Conservation (phyloP, 92 coral and sea anemone species). For the Porites lobata region DNA sequence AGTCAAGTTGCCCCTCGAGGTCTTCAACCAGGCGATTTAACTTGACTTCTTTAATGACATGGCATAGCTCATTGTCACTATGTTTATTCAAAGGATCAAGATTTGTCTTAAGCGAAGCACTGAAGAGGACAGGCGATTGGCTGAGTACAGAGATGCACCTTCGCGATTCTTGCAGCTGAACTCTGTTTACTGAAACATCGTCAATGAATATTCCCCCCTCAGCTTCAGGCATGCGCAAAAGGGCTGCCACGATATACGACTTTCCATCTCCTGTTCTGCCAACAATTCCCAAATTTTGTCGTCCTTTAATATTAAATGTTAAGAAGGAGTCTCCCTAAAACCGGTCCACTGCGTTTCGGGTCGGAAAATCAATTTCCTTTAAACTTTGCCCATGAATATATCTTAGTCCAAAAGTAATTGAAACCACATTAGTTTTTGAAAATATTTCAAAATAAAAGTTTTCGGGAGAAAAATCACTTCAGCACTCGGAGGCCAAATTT, state of each 20-base stretch:
- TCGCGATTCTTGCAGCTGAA: not conserved
- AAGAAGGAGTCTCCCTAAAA: no score
- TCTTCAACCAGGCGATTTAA: not conserved
- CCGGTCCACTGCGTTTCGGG: no score
- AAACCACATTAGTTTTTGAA: no score
- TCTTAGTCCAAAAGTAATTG: no score
- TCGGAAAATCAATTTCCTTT: no score
- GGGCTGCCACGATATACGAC: not conserved
- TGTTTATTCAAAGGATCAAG: not conserved
- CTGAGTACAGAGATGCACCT: constrained; percentile 4
- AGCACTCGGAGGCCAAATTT: no score
- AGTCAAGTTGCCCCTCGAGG: constrained; percentile 1
- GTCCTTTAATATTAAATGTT: not conserved
- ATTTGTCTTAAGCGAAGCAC: not conserved
- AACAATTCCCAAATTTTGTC: not conserved
- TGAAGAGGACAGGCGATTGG: not conserved
- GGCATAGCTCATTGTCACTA: not conserved
- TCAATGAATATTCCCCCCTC: not conserved
- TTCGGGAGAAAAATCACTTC: no score
- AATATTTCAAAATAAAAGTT: no score
- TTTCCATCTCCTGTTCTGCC: constrained; percentile 5
- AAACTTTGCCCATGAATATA: no score
- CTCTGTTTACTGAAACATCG: not conserved
- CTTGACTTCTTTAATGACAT: not conserved
- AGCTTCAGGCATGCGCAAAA: constrained; percentile 10